These are phyloP conservation scores for Larimichthys crocea DNA, from an alignment of 2,113 vertebrate genomes.

Conservation along the genomic window DNA sequence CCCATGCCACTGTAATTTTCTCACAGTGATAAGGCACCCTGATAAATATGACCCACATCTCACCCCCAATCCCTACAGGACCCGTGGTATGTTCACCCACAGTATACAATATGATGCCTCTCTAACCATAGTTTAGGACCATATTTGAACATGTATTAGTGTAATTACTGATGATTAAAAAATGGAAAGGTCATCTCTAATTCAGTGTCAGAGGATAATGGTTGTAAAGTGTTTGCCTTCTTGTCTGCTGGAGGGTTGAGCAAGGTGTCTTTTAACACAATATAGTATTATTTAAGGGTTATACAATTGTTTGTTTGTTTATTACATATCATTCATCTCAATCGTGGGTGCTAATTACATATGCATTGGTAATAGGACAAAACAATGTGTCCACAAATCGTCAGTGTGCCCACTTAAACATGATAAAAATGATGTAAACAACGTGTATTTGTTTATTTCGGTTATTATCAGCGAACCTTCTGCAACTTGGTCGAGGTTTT, in stretches of 20 bases:
- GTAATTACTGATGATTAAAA: background rate
- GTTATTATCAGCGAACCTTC: slow-evolving; percentile 4
- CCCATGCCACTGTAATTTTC: slow-evolving; percentile 21
- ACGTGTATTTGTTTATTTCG: background rate
- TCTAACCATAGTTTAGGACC: background rate
- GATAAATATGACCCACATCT: background rate
- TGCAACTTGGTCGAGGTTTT: background rate
- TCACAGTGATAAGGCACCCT: slow-evolving; percentile 24
- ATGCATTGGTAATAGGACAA: background rate
- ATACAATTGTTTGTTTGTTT: background rate
- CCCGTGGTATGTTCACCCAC: background rate
- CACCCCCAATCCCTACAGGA: background rate
- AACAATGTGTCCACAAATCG: background rate
- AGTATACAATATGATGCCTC: slow-evolving; percentile 5
- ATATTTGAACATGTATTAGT: background rate
- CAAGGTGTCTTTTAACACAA: background rate
- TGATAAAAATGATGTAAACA: background rate
- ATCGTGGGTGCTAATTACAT: background rate
- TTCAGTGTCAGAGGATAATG: background rate
- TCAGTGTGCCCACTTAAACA: background rate
- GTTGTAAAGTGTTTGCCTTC: background rate
- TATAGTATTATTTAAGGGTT: background rate
- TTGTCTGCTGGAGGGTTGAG: background rate
- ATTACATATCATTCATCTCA: background rate
- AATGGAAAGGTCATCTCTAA: background rate